Evolutionary conservation across 2,113 vertebrate genomes (phyloP).

Genomic region (Ardeotis arabs): DNA sequence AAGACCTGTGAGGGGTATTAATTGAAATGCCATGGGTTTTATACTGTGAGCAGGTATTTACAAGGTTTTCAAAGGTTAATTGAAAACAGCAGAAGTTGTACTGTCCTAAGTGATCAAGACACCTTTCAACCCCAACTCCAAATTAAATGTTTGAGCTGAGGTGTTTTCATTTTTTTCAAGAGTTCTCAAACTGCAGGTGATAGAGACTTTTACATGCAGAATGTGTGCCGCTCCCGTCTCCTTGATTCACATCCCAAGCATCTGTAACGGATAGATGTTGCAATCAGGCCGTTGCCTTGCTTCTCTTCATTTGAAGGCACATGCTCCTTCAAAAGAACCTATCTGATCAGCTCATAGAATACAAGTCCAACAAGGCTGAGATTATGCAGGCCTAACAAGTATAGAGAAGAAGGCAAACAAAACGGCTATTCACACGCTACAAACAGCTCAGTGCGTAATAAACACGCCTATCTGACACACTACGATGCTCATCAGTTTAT

Average conservation of each 20-base stretch:
- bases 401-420: background rate
- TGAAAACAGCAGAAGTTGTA: background rate
- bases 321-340: background rate
- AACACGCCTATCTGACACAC: background rate
- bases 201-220: background rate
- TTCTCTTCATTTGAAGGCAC: background rate
- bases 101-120: background rate
- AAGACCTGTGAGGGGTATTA: background rate
- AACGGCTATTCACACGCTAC: background rate
- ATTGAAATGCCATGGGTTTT: background rate
- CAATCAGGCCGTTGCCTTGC: background rate
- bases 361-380: background rate
- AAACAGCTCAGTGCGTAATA: background rate
- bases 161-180: background rate
- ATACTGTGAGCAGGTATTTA: background rate
- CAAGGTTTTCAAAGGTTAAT: background rate
- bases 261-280: background rate
- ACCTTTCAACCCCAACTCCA: background rate
- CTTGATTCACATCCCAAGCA: background rate
- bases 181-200: background rate
- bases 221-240: background rate
- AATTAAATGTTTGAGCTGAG: background rate
- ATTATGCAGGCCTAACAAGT: background rate
- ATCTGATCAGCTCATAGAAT: background rate
- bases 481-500: rapidly evolving